Base-by-base conservation (phyloP, 2,113 vertebrate genomes). In the Epinephelus moara region DNA sequence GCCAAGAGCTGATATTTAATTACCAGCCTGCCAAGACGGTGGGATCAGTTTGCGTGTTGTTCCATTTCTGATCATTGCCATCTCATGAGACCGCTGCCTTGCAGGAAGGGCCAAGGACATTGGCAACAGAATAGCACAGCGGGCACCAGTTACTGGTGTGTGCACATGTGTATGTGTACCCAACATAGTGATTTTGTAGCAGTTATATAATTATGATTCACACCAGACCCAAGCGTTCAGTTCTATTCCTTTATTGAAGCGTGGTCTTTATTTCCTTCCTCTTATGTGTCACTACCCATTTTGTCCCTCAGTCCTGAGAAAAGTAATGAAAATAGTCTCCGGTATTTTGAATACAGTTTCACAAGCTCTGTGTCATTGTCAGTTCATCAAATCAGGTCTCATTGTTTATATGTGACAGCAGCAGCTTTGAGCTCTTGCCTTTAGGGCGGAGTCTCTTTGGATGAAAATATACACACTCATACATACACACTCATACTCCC, bases 1-100 rank as follows among this genome's bases (percentile, higher is more conserved):
- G 92, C 91, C 91, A 89, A 88, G 79, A 91, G 80, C 82, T 84
- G 81, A 89, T 93, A 89, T 93, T 91, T 89, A 91, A 94, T 94
- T 88, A 93, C 69, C 80, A 77, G 80, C 27, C 59, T 84, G 89
- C 88, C 87, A 91, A 89, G 87, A 86, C 71, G 75, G 80, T 71
- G 77, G 80, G 81, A 90, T 90, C 67, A 74, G 70, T 90, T 86
- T 25, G 52, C 18, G 33, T 74, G 82, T 87, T 75, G 87, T 84
- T 92, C 72, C 68, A 66, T 85, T 87, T 90, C 60, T 86, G 82
- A 93, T 91, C 88, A 62, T 69, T 70, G 77, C 62, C 82, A 67
- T 82, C 90, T 89, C 84, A 27, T 70, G 82, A 91, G 88, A 84
- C 80, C 15, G 60, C 57, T 75, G 66, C 85, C 76, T 80, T 67